Base-by-base conservation (phyloP, 2,797 vertebrate species). In the Naso thynnoides region DNA sequence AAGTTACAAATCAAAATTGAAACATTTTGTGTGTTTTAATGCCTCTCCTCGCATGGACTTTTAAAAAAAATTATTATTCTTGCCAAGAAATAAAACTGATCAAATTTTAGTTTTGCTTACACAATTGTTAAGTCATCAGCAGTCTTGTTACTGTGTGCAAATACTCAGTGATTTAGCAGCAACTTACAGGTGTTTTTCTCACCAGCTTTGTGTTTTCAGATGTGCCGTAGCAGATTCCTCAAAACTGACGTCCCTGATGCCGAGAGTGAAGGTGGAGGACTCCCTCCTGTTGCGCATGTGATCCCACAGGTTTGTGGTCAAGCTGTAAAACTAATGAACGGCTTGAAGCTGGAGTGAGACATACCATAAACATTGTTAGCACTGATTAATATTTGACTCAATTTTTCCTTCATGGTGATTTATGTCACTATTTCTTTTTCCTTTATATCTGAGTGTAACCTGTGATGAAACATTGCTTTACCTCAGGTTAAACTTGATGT, bases 271-370 rank as follows among this genome's bases (percentile, higher is more conserved):
- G 56, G 65, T 24, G 33, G 69, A 88, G 65, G 81, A 77, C 63
- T 84, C 80, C 77, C 68, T 78, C 63, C 70, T 57, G 31, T 68
- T 5, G n/a, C 11, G 16, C 60, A 36, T 26, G 38, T 54, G 66
- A 73, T 78, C 64, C 74, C 56, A 67, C 59, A 73, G 81, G 67
- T 79, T 72, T 81, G 76, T 57, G 76, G 39, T 71, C 0, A 3
- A 84, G 65, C 56, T 49, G 62, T 79, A 75, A 86, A 87, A 79
- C 55, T 63, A 70, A 78, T 50, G 38, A 86, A 54, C 15, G 16
- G n/a, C 39, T 73, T 33, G 44, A 62, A 50, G 11, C 57, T 79
- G 64, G 81, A 75, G 64, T 1, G 67, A 42, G 49, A 66, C 70
- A 33, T 7, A 33, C 54, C 45, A 19, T 33, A 33, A 27, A 55